These are phyloP conservation scores for Agrenia bidenticulata DNA, from an alignment of 2,888 invertebrate species.

Conservation along the genomic window DNA sequence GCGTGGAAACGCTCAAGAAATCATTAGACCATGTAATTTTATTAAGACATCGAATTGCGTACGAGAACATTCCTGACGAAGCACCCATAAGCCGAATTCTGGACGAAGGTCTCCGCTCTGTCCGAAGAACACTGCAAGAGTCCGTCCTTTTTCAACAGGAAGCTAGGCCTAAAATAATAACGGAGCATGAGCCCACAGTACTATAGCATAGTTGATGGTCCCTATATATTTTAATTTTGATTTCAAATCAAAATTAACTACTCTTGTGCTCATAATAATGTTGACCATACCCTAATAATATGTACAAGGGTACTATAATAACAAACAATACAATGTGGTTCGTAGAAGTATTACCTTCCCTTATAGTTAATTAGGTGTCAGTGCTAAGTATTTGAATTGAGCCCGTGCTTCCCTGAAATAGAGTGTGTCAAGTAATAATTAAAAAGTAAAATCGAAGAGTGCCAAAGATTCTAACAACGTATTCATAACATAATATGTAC, in stretches of 20 bases:
- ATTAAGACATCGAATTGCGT: slow-evolving; percentile 41
- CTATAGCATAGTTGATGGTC: slow-evolving; percentile 34
- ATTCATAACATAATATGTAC: not conserved
- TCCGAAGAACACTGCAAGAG: slow-evolving; percentile 47
- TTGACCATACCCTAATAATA: not conserved
- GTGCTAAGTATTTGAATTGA: not conserved
- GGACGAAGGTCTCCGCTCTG: slow-evolving; percentile 50
- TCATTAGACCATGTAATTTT: slow-evolving; percentile 50
- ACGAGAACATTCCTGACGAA: slow-evolving; percentile 49
- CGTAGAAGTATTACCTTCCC: too few species aligned
- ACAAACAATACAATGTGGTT: not conserved
- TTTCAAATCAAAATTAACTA: not conserved
- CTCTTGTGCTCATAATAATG: not conserved
- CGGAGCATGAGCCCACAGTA: slow-evolving; percentile 50
- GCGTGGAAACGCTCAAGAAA: slow-evolving; percentile 47
- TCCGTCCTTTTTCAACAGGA: slow-evolving; percentile 49
- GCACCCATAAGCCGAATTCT: slow-evolving; percentile 49
- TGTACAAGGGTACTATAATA: not conserved
- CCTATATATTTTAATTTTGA: not conserved
- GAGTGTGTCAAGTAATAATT: slow-evolving; percentile 6
- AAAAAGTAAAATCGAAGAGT: slow-evolving; percentile 28
- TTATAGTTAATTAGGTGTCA: not conserved
- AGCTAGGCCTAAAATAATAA: slow-evolving; percentile 49
- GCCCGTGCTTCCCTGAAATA: not conserved
- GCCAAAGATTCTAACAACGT: slow-evolving; percentile 32